These are phyloP conservation scores for Menura novaehollandiae DNA, from an alignment of 2,113 vertebrate genomes.

Conservation along the genomic window DNA sequence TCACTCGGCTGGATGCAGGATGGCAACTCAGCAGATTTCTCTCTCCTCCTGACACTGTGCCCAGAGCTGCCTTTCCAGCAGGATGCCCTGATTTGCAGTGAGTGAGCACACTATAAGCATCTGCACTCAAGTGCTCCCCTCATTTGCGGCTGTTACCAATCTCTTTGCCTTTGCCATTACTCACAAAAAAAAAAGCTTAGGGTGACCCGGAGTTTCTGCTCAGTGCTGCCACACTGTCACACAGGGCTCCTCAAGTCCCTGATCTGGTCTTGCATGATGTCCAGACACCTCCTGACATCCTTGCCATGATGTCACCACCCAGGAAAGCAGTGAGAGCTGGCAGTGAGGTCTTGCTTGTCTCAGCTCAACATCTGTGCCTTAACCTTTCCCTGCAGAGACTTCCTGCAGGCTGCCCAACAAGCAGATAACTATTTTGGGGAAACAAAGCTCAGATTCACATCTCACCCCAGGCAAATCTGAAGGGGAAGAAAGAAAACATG, in stretches of 20 bases:
- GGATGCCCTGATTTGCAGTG: not conserved
- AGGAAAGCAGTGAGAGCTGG: not conserved
- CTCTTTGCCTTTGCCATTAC: not conserved
- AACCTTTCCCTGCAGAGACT: not conserved
- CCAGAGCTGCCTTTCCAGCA: not conserved
- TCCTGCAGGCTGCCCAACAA: not conserved
- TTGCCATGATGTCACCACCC: not conserved
- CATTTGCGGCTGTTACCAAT: not conserved
- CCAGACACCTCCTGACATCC: not conserved
- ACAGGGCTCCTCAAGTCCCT: not conserved
- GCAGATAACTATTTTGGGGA: slow-evolving; percentile 25
- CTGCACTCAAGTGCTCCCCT: not conserved
- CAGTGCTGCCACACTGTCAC: not conserved
- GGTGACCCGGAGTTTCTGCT: not conserved
- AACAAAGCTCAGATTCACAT: slow-evolving; percentile 68
- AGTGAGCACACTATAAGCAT: not conserved
- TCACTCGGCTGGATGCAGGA: not conserved
- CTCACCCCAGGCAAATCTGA: not conserved
- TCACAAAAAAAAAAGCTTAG: not conserved
- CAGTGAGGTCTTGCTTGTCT: not conserved
- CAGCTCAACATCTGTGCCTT: slow-evolving; percentile 11
- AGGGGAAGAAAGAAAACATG: slow-evolving; percentile 28
- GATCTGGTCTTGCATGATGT: accelerated
- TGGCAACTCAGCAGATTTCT: not conserved
- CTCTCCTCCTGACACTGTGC: not conserved